Base-by-base conservation (phyloP, 2,113 vertebrate species). In the Nothoprocta pentlandii region DNA sequence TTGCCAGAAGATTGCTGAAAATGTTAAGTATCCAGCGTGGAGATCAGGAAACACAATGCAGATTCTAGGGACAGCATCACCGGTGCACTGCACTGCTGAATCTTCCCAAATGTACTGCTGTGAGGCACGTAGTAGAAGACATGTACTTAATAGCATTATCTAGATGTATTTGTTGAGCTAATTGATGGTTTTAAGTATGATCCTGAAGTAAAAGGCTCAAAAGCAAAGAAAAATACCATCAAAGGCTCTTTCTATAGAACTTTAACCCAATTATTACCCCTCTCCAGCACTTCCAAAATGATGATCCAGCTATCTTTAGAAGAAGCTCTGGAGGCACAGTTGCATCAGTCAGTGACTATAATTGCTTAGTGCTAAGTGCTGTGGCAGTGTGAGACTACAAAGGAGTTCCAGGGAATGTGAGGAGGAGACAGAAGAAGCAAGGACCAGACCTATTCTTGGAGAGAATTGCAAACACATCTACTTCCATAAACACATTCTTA, bases 1-100 rank as follows among this genome's bases (percentile, higher is more conserved):
- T 84, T 92, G 59, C 62, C 80, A 92, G 69, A 93, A 90, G 44
- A 71, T 46, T 90, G 66, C 36, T 67, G 67, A 87, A 90, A 93
- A 34, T 0, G 0, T 42, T 51, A 34, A 89, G 66, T 44, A 90
- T 21, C 30, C 80, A 87, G 28, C 42, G 15, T 12, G 6, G 46
- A 54, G 39, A 34, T 41, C 17, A 51, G 62, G 74, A 68, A 79
- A 62, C 13, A 19, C 0, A 0, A 30, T 64, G 86, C 32, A 80
- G 53, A 26, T 10, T 8, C 3, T 30, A 73, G 39, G 25, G 36
- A 51, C 42, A 88, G 90, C 39, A 58, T 9, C 32, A 34, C 47
- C 6, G 47, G 56, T 77, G 54, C 8, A 49, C 16, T 70, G 12
- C 20, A 62, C 78, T 90, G 53, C 39, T 62, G 44, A 39, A 36